These are phyloP conservation scores for Conus ventricosus DNA, from an alignment of 1,140 invertebrate species.

Conservation along the genomic window DNA sequence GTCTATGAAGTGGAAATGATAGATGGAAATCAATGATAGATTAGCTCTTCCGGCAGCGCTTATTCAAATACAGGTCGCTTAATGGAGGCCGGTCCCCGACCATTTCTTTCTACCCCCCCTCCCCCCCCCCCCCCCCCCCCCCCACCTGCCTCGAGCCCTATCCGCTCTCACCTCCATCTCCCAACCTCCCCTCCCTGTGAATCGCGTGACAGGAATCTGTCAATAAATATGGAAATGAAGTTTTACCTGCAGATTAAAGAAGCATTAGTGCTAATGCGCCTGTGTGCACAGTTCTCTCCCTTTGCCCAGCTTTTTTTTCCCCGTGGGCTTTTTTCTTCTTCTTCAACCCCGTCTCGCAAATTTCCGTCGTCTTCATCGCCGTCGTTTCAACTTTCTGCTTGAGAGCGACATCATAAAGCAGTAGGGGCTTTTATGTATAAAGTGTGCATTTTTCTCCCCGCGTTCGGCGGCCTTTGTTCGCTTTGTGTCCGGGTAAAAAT, in stretches of 20 bases:
- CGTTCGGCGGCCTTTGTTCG: background rate
- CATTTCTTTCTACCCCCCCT: background rate
- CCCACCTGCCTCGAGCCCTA: no score
- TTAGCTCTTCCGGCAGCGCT: conserved; percentile 13
- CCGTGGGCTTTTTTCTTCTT: background rate
- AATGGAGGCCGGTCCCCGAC: conserved; percentile 7
- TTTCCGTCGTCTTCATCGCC: background rate
- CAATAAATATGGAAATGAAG: conserved; percentile 33
- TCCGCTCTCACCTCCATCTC: background rate
- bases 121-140: background rate
- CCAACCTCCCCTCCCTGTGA: background rate
- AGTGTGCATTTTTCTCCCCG: background rate
- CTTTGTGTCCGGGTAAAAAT: background rate
- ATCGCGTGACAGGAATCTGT: conserved; percentile 22
- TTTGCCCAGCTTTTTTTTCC: background rate
- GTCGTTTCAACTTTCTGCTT: conserved; percentile 10
- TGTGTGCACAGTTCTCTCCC: conserved; percentile 4
- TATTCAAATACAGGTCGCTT: conserved; percentile 36
- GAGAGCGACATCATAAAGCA: background rate
- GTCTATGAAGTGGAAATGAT: conserved; percentile 33
- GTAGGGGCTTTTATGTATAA: background rate
- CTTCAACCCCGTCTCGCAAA: background rate
- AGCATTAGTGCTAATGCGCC: conserved; percentile 30
- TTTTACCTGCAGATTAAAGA: conserved; percentile 31
- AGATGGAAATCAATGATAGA: conserved; percentile 32